phyloP scores from a whole-genome alignment of 2,888 invertebrate genomes.

The Cotesia congregata region DNA sequence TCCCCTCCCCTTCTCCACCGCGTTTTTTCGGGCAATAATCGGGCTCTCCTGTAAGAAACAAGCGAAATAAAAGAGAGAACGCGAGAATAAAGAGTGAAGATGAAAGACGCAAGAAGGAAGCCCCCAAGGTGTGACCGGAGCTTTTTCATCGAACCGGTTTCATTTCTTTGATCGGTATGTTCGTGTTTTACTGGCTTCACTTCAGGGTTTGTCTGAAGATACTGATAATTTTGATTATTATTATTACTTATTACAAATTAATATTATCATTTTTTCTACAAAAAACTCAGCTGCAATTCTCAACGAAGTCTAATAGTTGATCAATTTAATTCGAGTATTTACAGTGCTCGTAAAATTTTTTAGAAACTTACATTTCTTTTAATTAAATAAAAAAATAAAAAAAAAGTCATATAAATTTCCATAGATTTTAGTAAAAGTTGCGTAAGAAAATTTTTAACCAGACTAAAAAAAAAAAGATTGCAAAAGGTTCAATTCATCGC shows the following conservation, averaged over 20 bases:
- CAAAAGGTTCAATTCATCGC: too few species aligned
- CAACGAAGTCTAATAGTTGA: too few species aligned
- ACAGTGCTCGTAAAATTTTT: too few species aligned
- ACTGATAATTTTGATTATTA: conserved; percentile 26
- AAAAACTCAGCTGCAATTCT: too few species aligned
- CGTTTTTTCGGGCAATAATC: conserved; percentile 1
- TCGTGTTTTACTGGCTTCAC: conserved; percentile 36
- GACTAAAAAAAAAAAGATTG: too few species aligned
- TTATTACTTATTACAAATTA: background rate
- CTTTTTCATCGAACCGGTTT: conserved; percentile 46
- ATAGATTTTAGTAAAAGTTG: too few species aligned
- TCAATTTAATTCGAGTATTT: too few species aligned
- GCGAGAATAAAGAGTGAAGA: background rate
- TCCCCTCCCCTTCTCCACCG: background rate
- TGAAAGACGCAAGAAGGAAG: conserved; percentile 33
- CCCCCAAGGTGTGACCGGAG: conserved; percentile 53
- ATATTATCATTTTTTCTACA: background rate
- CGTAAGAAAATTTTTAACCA: too few species aligned
- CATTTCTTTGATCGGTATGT: conserved; percentile 38
- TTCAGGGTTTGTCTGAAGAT: conserved; percentile 31
- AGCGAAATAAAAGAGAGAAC: background rate
- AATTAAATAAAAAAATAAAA: too few species aligned
- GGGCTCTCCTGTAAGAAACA: background rate
- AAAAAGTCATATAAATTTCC: too few species aligned
- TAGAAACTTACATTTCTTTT: too few species aligned